phyloP scores from a whole-genome alignment of 2,888 invertebrate genomes.

The Bruchidius siliquastri region DNA sequence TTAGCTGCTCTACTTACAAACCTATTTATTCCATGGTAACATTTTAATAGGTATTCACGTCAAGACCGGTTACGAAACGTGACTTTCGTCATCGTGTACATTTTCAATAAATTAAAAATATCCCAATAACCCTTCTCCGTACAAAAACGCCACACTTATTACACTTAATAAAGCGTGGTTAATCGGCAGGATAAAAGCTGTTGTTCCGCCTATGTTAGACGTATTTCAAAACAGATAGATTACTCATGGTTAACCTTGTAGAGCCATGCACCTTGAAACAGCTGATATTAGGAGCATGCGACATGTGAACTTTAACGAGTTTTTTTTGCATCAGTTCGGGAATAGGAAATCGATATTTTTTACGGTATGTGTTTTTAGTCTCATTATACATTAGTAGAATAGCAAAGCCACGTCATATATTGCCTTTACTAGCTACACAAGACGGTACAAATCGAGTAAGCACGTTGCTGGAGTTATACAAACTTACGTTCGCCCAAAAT shows the following conservation, averaged over 20 bases:
- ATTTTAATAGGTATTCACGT: not conserved
- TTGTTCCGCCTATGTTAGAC: not conserved
- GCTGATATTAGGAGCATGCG: constrained; percentile 21
- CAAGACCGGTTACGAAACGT: not conserved
- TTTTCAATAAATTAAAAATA: not conserved
- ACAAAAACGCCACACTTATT: not conserved
- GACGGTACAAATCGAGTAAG: not conserved
- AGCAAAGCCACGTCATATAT: not conserved
- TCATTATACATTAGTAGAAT: not conserved
- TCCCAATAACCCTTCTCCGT: not conserved
- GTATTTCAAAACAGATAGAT: not conserved
- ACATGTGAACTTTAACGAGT: not conserved
- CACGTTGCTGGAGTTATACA: no score
- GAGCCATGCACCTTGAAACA: constrained; percentile 40
- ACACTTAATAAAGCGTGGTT: not conserved
- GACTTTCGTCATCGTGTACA: not conserved
- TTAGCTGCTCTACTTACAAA: not conserved
- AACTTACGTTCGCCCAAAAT: no score
- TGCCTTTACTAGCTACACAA: not conserved
- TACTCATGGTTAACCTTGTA: constrained; percentile 34
- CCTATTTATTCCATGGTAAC: not conserved
- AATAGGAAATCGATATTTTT: not conserved
- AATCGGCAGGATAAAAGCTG: not conserved
- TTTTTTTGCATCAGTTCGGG: not conserved
- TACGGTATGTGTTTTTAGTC: not conserved